Base-by-base conservation (phyloP, 2,797 vertebrate genomes). In the Masticophis lateralis region DNA sequence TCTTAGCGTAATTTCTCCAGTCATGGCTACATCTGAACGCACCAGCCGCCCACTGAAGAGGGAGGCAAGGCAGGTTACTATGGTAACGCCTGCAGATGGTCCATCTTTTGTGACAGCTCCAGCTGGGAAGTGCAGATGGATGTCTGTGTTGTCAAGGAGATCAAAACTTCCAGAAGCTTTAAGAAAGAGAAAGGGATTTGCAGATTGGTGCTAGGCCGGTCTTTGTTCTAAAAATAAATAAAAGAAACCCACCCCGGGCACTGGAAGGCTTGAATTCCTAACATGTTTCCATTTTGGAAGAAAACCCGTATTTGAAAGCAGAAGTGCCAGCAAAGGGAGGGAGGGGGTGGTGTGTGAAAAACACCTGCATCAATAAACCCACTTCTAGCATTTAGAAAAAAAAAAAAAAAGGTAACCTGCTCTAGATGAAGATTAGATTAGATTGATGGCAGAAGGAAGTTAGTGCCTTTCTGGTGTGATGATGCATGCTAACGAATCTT, bases 111-210 rank as follows among this genome's bases (percentile, higher is more conserved):
- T 99, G 97, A 99, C 99, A 1, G 99, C 99, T 95, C 99, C 99
- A 92, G 99, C 99, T 28, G 99, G 99, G 98, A 99, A 99, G 98
- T 99, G 99, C 97, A 99, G 98, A 98, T 99, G 99, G 98, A 99
- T 99, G 97, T 99, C 99, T 11, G 99, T 99, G 96, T 98, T 98
- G 96, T 99, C 99, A 96, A 99, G 97, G 94, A 99, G 99, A 98
- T 99, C 99, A 94, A 98, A 97, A 97, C 98, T 98, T 96, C 99
- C 99, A 93, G 97, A 98, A 97, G 98, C 99, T 99, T 96, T 95
- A 97, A 90, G 92, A 92, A 96, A 94, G 51, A 95, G 89, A 96
- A 92, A 25, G 94, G 95, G 94, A 96, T 97, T 96, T 96, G 86
- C 93, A 94, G 96, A 95, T 61, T 43, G 87, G 20, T 94, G 96